Evolutionary conservation across 2,113 vertebrate species (phyloP).

Genomic region (Microtus ochrogaster): DNA sequence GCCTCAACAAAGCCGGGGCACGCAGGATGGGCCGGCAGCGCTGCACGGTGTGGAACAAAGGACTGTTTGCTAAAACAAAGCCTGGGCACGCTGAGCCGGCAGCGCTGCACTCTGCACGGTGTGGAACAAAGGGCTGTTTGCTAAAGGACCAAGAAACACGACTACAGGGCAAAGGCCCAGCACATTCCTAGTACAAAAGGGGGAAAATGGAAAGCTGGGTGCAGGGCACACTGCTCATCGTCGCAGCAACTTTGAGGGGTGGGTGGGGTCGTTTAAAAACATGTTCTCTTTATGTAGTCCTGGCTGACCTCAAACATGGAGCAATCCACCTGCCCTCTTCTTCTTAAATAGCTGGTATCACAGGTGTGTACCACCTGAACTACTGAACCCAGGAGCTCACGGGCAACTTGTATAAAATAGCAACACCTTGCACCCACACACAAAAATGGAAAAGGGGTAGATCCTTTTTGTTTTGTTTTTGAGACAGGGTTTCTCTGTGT

Average conservation of each 20-base stretch:
- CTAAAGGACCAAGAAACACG: neutral
- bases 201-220: neutral
- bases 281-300: neutral
- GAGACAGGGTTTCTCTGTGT: neutral
- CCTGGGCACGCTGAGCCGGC: neutral
- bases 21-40: neutral
- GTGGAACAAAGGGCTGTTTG: rapidly evolving
- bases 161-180: neutral
- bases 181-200: no score
- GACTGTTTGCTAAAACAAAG: neutral
- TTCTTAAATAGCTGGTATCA: neutral
- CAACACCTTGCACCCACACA: neutral
- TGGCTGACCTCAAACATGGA: neutral
- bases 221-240: neutral
- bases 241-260: neutral
- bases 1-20: neutral
- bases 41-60: no score
- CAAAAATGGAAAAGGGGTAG: neutral
- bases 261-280: neutral
- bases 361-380: neutral
- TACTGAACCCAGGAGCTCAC: neutral
- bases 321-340: neutral
- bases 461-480: neutral
- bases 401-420: neutral
- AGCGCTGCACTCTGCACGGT: rapidly evolving